Base-by-base conservation (phyloP, 1,140 invertebrate species). In the Drosophila littoralis region DNA sequence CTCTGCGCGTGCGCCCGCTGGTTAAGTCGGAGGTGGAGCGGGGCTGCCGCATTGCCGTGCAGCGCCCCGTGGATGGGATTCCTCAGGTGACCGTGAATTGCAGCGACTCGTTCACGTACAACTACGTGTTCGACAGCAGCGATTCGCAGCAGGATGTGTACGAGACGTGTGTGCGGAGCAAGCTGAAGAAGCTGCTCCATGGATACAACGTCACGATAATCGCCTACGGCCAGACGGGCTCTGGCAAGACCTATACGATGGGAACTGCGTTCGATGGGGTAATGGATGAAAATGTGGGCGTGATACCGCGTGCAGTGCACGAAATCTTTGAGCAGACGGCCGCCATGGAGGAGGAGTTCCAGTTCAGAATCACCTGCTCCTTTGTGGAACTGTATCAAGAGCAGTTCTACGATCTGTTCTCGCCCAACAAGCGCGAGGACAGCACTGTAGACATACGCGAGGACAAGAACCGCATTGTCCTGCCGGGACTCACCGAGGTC, bases 191-290 rank as follows among this genome's bases (percentile, higher is more conserved):
- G 89, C 93, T 98, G 45, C 97, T 98, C 93, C 94, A 97, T 93
- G 97, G 96, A 95, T 93, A 91, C 85, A 99, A 99, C 94, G 96
- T 98, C 1, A 99, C 98, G 12, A 96, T 98, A 72, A 83, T 98
- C 42, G 98, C 98, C 0, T 99, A 99, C 93, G 98, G 98, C 1
- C 98, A 98, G 93, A 99, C 98, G 3, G 97, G 97, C 7, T 97
- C 97, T 76, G 97, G 98, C 0, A 99, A 98, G 92, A 99, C 97
- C 0, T 95, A 96, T 92, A 97, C 97, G 0, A 98, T 99, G 97
- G 97, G 97, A 2, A 98, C 97, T 0, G 94, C 95, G 68, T 97
- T 96, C 72, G 93, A 92, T 36, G 94, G 94, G n/a, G 91, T 92
- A n/a, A 83, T 93, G 69, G 93, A 94, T 32, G 94, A 94, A 32